A percentile compares a stretch with the other conserved stretches of the same genome.
These are phyloP conservation scores for Anastatus disparis DNA, from an alignment of 1,140 invertebrate genomes.

Conservation along the genomic window DNA sequence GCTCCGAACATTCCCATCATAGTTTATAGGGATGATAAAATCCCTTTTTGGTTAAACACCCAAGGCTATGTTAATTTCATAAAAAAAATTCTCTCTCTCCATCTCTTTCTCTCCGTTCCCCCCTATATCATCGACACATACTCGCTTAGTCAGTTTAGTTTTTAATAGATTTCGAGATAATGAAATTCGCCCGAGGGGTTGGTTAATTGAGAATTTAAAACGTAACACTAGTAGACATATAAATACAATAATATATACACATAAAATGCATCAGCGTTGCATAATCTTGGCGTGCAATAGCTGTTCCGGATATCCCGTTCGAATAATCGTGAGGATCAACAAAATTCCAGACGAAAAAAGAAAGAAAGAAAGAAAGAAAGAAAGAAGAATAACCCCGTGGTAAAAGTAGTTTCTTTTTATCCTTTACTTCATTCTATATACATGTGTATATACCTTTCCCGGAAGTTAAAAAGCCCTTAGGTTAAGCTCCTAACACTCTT, in stretches of 20 bases:
- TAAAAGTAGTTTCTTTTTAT: too few species aligned
- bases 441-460: constrained; percentile 42
- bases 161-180: background rate
- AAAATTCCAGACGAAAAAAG: constrained; percentile 40
- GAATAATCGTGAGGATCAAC: constrained; percentile 52
- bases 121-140: too few species aligned
- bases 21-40: too few species aligned
- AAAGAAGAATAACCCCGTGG: too few species aligned
- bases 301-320: constrained; percentile 55
- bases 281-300: constrained; percentile 39
- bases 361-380: too few species aligned
- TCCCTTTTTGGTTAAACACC: too few species aligned
- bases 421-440: too few species aligned
- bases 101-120: background rate
- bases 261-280: constrained; percentile 17
- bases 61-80: too few species aligned
- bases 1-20: background rate
- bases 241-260: constrained; percentile 14
- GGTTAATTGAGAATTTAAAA: constrained; percentile 39
- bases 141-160: background rate
- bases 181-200: background rate
- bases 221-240: constrained; percentile 33
- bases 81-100: background rate
- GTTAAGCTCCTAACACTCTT: background rate
- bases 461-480: constrained; percentile 45